These are phyloP conservation scores for Tipula vernalis DNA, from an alignment of 2,888 invertebrate species.

Conservation along the genomic window DNA sequence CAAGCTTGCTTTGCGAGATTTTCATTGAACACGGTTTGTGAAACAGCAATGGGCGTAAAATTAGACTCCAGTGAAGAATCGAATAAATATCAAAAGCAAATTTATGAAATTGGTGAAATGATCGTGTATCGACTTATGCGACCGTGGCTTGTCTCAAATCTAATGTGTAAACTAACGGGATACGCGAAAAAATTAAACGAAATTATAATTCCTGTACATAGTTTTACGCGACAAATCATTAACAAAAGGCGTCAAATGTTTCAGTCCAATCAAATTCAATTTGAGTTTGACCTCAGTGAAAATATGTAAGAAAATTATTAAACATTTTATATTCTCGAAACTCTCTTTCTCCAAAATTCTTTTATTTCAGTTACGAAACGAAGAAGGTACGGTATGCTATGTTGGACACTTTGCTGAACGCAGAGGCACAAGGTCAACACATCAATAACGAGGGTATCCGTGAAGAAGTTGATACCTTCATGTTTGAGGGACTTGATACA, in stretches of 20 bases:
- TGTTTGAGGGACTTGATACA: slow-evolving; percentile 54
- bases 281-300: slow-evolving; percentile 18
- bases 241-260: slow-evolving; percentile 28
- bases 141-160: slow-evolving; percentile 44
- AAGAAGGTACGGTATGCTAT: slow-evolving; percentile 38
- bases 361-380: background rate
- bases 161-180: slow-evolving; percentile 41
- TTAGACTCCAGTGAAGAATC: slow-evolving; percentile 22
- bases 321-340: background rate
- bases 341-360: background rate
- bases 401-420: slow-evolving; percentile 43
- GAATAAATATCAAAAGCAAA: slow-evolving; percentile 44
- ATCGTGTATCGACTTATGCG: slow-evolving; percentile 34
- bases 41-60: background rate
- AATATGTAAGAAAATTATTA: slow-evolving; percentile 16
- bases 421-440: slow-evolving; percentile 32
- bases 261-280: slow-evolving; percentile 19
- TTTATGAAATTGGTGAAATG: slow-evolving; percentile 37
- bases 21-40: slow-evolving; percentile 54
- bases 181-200: slow-evolving; percentile 38
- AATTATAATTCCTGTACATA: slow-evolving; percentile 30
- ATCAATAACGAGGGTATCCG: slow-evolving; percentile 42
- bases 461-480: slow-evolving; percentile 51
- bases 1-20: slow-evolving; percentile 43
- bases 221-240: slow-evolving; percentile 36